These are phyloP conservation scores for Drosophila neutralis DNA, from an alignment of 2,888 invertebrate genomes.

Conservation along the genomic window DNA sequence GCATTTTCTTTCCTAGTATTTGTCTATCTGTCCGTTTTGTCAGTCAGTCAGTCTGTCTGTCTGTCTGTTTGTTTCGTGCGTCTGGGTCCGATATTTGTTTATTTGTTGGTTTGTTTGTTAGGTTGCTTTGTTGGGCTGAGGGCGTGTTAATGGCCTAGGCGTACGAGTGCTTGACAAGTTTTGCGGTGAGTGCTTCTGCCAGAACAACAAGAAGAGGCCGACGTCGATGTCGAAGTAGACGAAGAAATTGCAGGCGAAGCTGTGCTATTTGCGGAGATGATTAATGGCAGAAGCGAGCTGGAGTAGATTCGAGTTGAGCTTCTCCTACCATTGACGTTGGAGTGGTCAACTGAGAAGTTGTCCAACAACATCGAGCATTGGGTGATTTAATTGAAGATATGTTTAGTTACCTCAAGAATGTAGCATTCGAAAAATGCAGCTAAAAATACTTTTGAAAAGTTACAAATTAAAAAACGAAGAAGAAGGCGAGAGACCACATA, in stretches of 20 bases:
- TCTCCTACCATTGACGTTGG: constrained; percentile 18
- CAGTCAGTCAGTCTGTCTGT: constrained; percentile 8
- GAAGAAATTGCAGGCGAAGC: constrained; percentile 23
- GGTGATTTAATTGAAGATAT: constrained; percentile 28
- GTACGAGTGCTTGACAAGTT: constrained; percentile 74
- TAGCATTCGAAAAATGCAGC: neutral
- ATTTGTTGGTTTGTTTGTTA: constrained; percentile 45
- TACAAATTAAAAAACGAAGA: neutral
- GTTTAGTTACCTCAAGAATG: neutral
- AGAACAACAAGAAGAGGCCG: neutral
- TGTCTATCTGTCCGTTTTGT: constrained; percentile 33
- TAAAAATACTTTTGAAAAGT: neutral
- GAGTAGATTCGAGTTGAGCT: constrained; percentile 23
- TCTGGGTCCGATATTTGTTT: constrained; percentile 49
- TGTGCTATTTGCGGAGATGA: constrained; percentile 64
- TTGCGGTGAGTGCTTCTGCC: constrained; percentile 67
- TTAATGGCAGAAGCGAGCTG: constrained; percentile 46
- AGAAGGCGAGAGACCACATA: neutral
- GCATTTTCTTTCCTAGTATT: constrained; percentile 27
- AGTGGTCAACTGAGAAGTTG: constrained; percentile 31
- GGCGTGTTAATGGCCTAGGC: constrained; percentile 78
- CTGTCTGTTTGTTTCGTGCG: constrained; percentile 16
- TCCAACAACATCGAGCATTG: constrained; percentile 7
- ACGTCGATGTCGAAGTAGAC: neutral
- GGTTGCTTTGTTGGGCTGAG: constrained; percentile 52